phyloP scores from a whole-genome alignment of 2,888 invertebrate genomes.

The Isoperla grammatica region DNA sequence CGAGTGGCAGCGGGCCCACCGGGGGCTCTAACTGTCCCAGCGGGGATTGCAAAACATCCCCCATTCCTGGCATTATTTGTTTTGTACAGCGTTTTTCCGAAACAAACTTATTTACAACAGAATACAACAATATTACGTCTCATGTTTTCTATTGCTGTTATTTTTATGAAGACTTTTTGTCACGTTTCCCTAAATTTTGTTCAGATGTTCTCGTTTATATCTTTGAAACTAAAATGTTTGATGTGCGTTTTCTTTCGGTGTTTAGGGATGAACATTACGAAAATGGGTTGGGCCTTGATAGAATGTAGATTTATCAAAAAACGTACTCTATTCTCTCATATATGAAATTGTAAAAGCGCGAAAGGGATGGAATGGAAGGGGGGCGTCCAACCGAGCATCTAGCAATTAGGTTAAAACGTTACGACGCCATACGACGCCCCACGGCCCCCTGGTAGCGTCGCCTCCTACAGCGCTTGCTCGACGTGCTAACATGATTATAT shows the following conservation, averaged over 20 bases:
- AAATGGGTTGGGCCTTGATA: too few species aligned
- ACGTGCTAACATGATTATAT: conserved; percentile 39
- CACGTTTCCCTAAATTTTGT: too few species aligned
- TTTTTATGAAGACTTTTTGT: too few species aligned
- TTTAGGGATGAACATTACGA: too few species aligned
- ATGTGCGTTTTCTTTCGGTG: too few species aligned
- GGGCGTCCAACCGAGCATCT: not conserved
- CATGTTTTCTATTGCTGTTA: too few species aligned
- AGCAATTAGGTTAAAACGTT: conserved; percentile 30
- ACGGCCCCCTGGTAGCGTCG: conserved; percentile 2
- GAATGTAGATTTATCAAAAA: not conserved
- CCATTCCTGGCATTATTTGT: not conserved
- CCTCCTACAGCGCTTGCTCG: conserved; percentile 26
- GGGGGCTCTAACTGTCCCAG: conserved; percentile 16
- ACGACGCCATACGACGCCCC: conserved; percentile 20
- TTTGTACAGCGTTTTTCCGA: conserved; percentile 6
- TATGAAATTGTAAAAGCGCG: not conserved
- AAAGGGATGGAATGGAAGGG: not conserved
- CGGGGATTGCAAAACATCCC: not conserved
- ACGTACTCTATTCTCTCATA: not conserved
- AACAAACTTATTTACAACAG: not conserved
- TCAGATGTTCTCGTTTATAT: too few species aligned
- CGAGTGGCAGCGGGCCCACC: conserved; percentile 17
- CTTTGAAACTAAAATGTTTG: too few species aligned
- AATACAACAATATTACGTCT: not conserved